Percentiles rank a stretch among this genome's conserved stretches.
Conservation (phyloP, 2,113 vertebrate genomes). For the Nymphicus hollandicus region DNA sequence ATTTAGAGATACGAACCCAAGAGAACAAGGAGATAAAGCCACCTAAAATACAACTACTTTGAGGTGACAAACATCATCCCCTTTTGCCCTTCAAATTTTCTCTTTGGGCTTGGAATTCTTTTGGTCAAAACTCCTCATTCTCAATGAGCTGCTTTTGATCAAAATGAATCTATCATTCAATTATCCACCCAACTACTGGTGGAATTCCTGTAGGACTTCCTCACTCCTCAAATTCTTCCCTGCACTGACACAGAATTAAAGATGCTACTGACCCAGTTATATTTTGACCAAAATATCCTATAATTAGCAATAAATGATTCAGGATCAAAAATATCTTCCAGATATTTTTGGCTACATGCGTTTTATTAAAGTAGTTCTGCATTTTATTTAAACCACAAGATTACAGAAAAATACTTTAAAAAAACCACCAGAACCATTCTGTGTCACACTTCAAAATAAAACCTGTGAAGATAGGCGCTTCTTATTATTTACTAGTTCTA, state of each 20-base stretch:
- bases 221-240: background rate
- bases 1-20: background rate
- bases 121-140: background rate
- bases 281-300: background rate
- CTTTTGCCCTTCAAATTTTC: background rate
- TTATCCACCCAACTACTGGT: background rate
- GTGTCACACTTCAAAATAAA: background rate
- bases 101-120: background rate
- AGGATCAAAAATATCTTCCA: background rate
- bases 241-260: background rate
- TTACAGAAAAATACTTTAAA: background rate
- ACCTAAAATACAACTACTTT: background rate
- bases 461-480: background rate
- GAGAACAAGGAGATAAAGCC: background rate
- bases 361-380: background rate
- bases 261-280: background rate
- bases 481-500: background rate
- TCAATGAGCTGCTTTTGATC: background rate
- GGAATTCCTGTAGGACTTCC: background rate
- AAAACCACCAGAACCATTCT: accelerated
- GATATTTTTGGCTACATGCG: background rate
- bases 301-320: background rate
- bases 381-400: background rate
- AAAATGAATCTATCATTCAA: background rate
- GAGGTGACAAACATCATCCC: background rate